Evolutionary conservation across 1,140 invertebrate genomes (phyloP).

Genomic region (Elymnias hypermnestra): DNA sequence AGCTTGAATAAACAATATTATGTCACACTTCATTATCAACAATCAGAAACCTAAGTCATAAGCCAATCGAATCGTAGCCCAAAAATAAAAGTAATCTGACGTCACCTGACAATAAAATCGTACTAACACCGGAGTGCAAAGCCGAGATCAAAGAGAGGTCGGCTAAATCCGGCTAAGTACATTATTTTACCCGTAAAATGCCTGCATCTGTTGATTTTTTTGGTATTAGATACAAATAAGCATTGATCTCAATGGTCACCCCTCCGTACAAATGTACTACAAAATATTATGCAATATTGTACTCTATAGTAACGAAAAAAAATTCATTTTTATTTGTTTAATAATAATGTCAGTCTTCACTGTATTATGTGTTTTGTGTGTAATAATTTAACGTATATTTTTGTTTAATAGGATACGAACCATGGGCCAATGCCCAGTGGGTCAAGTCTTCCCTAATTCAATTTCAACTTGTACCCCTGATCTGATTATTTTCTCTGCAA

Average conservation of each 20-base stretch:
- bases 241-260: constrained; percentile 57
- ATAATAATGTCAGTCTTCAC: background rate
- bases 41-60: constrained; percentile 30
- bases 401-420: background rate
- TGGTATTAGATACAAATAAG: constrained; percentile 70
- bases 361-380: constrained; percentile 11
- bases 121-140: constrained; percentile 34
- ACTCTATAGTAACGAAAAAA: constrained; percentile 18
- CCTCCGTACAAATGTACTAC: constrained; percentile 21
- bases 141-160: constrained; percentile 57
- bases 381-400: constrained; percentile 14
- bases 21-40: constrained; percentile 36
- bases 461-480: constrained; percentile 60
- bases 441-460: constrained; percentile 65
- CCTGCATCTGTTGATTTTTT: constrained; percentile 70
- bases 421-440: constrained; percentile 30
- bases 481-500: constrained; percentile 59
- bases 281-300: constrained; percentile 11
- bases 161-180: constrained; percentile 65
- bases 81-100: constrained; percentile 41
- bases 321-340: constrained; percentile 9
- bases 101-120: constrained; percentile 51
- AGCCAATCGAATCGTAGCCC: constrained; percentile 37
- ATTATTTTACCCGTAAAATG: constrained; percentile 72
- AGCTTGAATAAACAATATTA: constrained; percentile 32